Percentiles rank a stretch among this genome's conserved stretches.
Evolutionary conservation across 2,888 invertebrate genomes (phyloP).

Genomic region (Oxyteleia sp.): DNA sequence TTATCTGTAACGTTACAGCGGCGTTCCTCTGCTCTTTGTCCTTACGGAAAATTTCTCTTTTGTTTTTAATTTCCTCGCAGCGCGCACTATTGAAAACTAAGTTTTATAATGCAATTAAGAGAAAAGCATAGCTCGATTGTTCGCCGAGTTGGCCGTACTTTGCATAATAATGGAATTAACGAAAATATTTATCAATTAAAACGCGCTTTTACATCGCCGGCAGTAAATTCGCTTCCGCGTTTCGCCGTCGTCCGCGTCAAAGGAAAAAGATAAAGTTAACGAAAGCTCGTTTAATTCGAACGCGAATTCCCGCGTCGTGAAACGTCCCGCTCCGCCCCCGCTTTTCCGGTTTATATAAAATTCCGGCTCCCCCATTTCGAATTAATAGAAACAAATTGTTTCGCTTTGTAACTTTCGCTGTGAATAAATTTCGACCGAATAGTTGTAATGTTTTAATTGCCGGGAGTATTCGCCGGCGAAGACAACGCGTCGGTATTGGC

Average conservation of each 20-base stretch:
- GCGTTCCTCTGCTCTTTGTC: no score
- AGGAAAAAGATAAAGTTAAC: slow-evolving; percentile 14
- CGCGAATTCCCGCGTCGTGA: neutral
- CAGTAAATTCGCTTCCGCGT: neutral
- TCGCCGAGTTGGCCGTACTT: neutral
- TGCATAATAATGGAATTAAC: slow-evolving; percentile 4
- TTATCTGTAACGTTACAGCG: neutral
- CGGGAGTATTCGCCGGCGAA: no score
- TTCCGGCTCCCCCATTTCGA: no score
- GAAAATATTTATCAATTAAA: slow-evolving; percentile 18
- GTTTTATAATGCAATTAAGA: neutral
- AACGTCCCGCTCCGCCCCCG: no score
- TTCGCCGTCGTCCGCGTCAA: neutral
- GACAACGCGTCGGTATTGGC: no score
- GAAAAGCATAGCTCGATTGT: neutral
- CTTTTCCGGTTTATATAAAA: no score
- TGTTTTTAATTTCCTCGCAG: neutral
- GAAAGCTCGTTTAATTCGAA: slow-evolving; percentile 14
- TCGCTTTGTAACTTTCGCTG: no score
- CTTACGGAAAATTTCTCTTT: neutral
- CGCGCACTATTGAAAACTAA: neutral
- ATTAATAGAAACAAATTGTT: no score
- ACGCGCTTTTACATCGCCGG: neutral
- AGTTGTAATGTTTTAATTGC: no score
- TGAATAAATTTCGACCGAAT: no score